Conservation (phyloP, 2,797 vertebrate species). For the Pseudomugil tenellus region DNA sequence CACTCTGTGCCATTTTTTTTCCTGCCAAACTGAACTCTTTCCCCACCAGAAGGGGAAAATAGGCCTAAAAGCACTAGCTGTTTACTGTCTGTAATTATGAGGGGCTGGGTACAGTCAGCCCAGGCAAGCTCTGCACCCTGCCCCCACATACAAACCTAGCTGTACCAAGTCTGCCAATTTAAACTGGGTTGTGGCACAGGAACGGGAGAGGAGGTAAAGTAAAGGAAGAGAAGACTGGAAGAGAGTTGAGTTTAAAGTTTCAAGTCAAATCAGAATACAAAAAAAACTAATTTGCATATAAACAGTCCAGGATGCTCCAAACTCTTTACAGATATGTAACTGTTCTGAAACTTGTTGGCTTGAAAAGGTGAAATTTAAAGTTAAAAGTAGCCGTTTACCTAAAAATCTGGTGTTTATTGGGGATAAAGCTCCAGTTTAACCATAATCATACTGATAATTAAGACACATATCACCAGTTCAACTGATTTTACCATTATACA, state of each 20-base stretch:
- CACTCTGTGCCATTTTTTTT: constrained; percentile 47
- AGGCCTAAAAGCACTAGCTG: constrained; percentile 73
- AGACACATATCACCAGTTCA: constrained; percentile 23
- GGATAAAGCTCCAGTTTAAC: constrained; percentile 28
- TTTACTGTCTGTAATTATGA: constrained; percentile 86
- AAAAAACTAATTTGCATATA: constrained; percentile 2
- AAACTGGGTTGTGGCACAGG: constrained; percentile 60
- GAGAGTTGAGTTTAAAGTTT: constrained; percentile 13
- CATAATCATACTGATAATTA: constrained; percentile 44
- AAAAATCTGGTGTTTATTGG: constrained; percentile 21
- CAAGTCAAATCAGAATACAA: constrained; percentile 18
- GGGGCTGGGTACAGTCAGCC: constrained; percentile 75
- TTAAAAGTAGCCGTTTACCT: constrained; percentile 17
- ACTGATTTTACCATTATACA: background rate
- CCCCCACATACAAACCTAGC: constrained; percentile 71
- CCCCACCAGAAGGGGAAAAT: constrained; percentile 72
- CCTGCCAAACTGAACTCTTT: constrained; percentile 71
- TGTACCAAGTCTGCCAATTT: constrained; percentile 65
- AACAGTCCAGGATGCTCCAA: background rate
- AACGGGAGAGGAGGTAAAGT: constrained; percentile 18
- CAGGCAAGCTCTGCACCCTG: constrained; percentile 69
- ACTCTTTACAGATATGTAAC: background rate
- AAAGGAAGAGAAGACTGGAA: constrained; percentile 19
- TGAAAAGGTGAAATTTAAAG: constrained; percentile 2
- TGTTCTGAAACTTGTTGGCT: background rate